Evolutionary conservation across 2,797 vertebrate species (phyloP).

Genomic region (Hozukius guyotensis): DNA sequence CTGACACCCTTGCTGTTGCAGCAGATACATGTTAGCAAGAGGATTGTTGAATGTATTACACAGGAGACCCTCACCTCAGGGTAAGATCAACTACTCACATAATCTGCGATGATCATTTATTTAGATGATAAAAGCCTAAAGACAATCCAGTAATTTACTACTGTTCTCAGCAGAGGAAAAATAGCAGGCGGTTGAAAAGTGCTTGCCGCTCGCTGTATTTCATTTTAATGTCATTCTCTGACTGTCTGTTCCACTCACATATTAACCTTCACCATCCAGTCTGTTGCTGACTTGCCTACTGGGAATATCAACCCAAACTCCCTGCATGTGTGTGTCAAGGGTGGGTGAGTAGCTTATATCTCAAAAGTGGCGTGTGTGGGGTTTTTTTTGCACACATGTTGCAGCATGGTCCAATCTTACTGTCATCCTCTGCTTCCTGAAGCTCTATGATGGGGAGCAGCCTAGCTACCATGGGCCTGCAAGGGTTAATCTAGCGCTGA

Average conservation of each 20-base stretch:
- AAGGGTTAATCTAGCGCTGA: slow-evolving; percentile 89
- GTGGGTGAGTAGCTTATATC: slow-evolving; percentile 59
- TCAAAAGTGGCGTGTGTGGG: slow-evolving; percentile 50
- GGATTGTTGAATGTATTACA: slow-evolving; percentile 29
- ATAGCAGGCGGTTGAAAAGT: slow-evolving; percentile 46
- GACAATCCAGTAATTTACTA: slow-evolving; percentile 62
- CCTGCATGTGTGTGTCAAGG: slow-evolving; percentile 61
- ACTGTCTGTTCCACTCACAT: slow-evolving; percentile 44
- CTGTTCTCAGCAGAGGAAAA: slow-evolving; percentile 56
- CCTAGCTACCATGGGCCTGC: slow-evolving; percentile 82
- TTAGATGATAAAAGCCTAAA: slow-evolving; percentile 66
- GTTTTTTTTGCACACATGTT: slow-evolving; percentile 73
- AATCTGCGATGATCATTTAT: slow-evolving; percentile 70
- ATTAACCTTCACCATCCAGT: slow-evolving; percentile 68
- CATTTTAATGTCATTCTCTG: slow-evolving; percentile 67
- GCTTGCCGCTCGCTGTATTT: slow-evolving; percentile 55
- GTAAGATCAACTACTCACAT: slow-evolving; percentile 49
- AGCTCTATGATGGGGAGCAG: slow-evolving; percentile 84
- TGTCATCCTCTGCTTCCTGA: slow-evolving; percentile 88
- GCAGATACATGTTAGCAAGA: slow-evolving; percentile 19
- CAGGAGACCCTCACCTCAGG: slow-evolving; percentile 36
- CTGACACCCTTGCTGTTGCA: slow-evolving; percentile 1
- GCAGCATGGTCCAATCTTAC: slow-evolving; percentile 84
- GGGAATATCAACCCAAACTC: slow-evolving; percentile 51
- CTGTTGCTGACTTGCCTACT: slow-evolving; percentile 47